Evolutionary conservation across 2,113 vertebrate genomes (phyloP).

Genomic region (Sturnus vulgaris): DNA sequence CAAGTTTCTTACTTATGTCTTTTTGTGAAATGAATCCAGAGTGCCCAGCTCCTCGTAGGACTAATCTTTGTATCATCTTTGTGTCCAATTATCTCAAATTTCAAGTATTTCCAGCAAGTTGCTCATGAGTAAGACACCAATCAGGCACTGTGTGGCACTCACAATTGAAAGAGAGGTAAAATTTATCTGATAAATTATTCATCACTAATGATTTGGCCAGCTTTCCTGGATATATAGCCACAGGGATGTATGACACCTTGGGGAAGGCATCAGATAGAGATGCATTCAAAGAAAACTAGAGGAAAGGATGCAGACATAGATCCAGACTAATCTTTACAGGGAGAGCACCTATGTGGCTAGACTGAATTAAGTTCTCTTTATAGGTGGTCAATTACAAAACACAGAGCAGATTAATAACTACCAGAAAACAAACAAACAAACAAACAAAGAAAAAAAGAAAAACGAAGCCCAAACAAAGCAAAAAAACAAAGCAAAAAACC

Average conservation of each 20-base stretch:
- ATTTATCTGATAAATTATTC: slow-evolving; percentile 63
- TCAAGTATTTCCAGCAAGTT: slow-evolving; percentile 25
- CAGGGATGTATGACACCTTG: slow-evolving; percentile 55
- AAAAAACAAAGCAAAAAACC: no score
- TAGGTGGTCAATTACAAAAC: neutral
- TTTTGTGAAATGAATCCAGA: neutral
- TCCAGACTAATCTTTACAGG: neutral
- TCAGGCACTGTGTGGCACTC: neutral
- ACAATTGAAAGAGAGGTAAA: slow-evolving; percentile 52
- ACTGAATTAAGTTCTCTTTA: slow-evolving; percentile 19
- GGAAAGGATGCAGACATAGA: neutral
- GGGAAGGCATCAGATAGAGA: slow-evolving; percentile 52
- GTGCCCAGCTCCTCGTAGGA: neutral
- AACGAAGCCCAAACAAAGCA: neutral
- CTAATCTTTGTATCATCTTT: neutral
- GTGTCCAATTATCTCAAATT: slow-evolving; percentile 9
- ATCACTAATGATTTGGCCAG: slow-evolving; percentile 53
- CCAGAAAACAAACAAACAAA: neutral
- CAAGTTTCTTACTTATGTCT: neutral
- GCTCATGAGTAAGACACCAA: neutral
- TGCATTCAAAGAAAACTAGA: slow-evolving; percentile 18
- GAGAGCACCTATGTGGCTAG: neutral
- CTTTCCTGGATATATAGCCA: slow-evolving; percentile 62
- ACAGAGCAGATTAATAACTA: neutral
- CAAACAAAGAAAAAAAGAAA: neutral